Evolutionary conservation across 2,113 vertebrate genomes (phyloP), one percentile per base, ranked within the genome.

Genomic region (Athene noctua): DNA sequence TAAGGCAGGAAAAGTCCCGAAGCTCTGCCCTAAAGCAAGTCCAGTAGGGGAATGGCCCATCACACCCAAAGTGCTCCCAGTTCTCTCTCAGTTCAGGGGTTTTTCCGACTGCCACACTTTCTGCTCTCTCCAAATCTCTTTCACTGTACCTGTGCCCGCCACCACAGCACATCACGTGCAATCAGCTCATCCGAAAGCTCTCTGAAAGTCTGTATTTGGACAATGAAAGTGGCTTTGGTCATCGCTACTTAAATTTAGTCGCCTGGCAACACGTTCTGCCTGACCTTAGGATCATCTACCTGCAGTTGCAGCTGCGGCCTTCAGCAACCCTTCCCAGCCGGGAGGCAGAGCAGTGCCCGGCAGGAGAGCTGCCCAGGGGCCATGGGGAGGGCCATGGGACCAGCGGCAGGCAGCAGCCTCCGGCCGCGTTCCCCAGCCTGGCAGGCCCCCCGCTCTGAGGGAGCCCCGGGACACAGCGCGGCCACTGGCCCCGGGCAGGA

Each of bases 101-200:
- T 44, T 22, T 38, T 11, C 54, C 2, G 4, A 15, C 4, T n/a
- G 34, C 23, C 3, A 1, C 13, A 16, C 49, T 36, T 49, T 0
- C 54, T 23, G 40, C 47, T 29, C 30, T 36, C 22, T 30, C 66
- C 66, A 42, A 20, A n/a, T 6, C 54, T 30, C 42, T 32, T 25
- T 5, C 38, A 5, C 51, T 19, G 0, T 15, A 6, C 10, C 49
- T 77, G 18, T 34, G 54, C 29, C 44, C 29, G 22, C 19, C 46
- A 10, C 51, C 16, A 4, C 0, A 34, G 67, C 54, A 19, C 61
- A n/a, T 4, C 21, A 8, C 32, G 19, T 0, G 11, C 59, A 8
- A 9, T 3, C 80, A 29, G 40, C 40, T 34, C 6, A 0, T 4
- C 55, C 27, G 67, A 9, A 46, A 46, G 44, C 44, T 17, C 20